These are phyloP conservation scores for Botia kubotai DNA, from an alignment of 2,797 vertebrate genomes.

Conservation along the genomic window DNA sequence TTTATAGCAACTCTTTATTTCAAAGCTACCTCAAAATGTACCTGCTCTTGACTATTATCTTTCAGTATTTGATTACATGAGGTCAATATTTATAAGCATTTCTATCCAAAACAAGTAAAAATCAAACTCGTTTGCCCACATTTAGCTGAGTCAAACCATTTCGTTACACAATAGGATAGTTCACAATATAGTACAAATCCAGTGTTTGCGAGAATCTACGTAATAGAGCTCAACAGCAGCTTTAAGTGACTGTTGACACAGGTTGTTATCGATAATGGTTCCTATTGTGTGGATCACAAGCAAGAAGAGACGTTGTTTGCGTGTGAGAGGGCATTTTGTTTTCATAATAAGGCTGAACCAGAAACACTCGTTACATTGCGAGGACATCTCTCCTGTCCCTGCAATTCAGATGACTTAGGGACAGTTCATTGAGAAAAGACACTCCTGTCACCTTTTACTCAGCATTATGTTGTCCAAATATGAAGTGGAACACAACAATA, in stretches of 20 bases:
- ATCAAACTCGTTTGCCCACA: not conserved
- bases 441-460: not conserved
- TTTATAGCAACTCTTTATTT: not conserved
- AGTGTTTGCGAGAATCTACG: conserved; percentile 22
- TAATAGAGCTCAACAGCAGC: conserved; percentile 6
- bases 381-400: not conserved
- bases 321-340: not conserved
- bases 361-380: not conserved
- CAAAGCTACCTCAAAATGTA: not conserved
- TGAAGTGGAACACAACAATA: not conserved
- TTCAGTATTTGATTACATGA: not conserved
- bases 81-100: not conserved
- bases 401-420: not conserved
- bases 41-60: not conserved
- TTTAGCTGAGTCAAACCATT: conserved; percentile 19
- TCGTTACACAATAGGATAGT: conserved; percentile 28
- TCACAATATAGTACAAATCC: not conserved
- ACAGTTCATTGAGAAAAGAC: not conserved
- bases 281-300: conserved; percentile 1
- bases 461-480: not conserved
- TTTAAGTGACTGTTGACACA: conserved; percentile 20
- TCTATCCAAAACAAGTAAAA: conserved; percentile 10
- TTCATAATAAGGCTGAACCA: no score
- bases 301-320: conserved; percentile 12
- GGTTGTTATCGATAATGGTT: conserved; percentile 1